These are phyloP conservation scores for Rhodophaea formosa DNA, from an alignment of 2,888 invertebrate species.

Conservation along the genomic window DNA sequence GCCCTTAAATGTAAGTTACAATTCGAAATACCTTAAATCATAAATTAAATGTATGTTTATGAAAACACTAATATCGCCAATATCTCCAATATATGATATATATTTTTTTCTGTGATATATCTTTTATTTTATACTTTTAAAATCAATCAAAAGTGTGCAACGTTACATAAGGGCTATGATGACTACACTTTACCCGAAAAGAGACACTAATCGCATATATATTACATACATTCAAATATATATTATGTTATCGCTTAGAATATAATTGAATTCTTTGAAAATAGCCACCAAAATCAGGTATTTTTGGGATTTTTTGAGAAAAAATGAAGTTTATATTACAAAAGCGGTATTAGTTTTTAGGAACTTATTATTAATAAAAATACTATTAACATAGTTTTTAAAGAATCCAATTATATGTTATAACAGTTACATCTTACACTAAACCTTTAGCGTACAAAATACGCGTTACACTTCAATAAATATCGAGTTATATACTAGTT, in stretches of 20 bases:
- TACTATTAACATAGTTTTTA: not conserved
- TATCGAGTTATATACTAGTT: slow-evolving; percentile 45
- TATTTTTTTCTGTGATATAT: no score
- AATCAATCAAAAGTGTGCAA: no score
- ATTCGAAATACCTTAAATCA: not conserved
- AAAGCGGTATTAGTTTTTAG: slow-evolving; percentile 4
- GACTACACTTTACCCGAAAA: slow-evolving; percentile 34
- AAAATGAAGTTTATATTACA: slow-evolving; percentile 8
- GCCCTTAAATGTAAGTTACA: slow-evolving; percentile 1
- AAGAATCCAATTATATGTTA: slow-evolving; percentile 16
- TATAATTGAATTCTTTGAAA: slow-evolving; percentile 28
- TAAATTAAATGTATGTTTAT: no score
- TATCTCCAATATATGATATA: no score
- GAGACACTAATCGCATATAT: slow-evolving; percentile 21
- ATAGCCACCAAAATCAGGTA: not conserved
- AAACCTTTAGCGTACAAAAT: slow-evolving; percentile 28
- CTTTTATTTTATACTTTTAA: no score
- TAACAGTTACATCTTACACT: slow-evolving; percentile 28
- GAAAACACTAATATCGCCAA: no score
- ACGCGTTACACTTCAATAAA: slow-evolving; percentile 40
- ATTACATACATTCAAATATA: slow-evolving; percentile 27
- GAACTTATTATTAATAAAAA: not conserved
- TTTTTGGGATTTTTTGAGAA: not conserved
- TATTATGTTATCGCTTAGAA: slow-evolving; percentile 19
- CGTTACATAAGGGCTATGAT: not conserved